phyloP scores from a whole-genome alignment of 2,797 vertebrate species.

The Smutsia gigantea region DNA sequence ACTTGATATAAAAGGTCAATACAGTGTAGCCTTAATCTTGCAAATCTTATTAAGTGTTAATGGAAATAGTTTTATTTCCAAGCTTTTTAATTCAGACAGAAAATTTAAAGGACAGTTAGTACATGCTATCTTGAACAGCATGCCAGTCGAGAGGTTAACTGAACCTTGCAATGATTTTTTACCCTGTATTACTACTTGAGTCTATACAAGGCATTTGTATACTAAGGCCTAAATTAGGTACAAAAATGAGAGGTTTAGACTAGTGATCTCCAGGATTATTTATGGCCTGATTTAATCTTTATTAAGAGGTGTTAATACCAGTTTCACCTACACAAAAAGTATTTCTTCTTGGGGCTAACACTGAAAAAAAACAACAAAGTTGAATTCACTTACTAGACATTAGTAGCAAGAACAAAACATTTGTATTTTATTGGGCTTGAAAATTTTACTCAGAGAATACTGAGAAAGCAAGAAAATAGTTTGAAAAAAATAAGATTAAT shows the following conservation, averaged over 20 bases:
- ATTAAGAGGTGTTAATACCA: conserved; percentile 61
- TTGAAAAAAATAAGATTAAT: conserved; percentile 65
- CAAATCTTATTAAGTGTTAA: conserved; percentile 66
- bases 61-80: conserved; percentile 64
- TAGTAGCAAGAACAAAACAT: conserved; percentile 73
- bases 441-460: conserved; percentile 74
- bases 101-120: background rate
- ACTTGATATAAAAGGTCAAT: conserved; percentile 55
- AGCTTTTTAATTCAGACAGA: conserved; percentile 40
- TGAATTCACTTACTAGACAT: conserved; percentile 61
- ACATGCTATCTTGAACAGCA: background rate
- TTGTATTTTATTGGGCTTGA: conserved; percentile 68
- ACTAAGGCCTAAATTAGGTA: conserved; percentile 28
- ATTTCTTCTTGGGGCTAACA: conserved; percentile 22
- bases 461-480: conserved; percentile 76
- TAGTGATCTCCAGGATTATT: conserved; percentile 6
- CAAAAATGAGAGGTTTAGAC: conserved; percentile 3
- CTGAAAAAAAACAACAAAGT: conserved; percentile 50
- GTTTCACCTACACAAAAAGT: conserved; percentile 55
- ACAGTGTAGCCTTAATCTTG: conserved; percentile 52
- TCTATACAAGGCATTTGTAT: conserved; percentile 22
- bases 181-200: background rate
- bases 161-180: background rate
- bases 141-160: background rate
- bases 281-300: conserved; percentile 22